These are phyloP conservation scores for Drosophila paranaensis DNA, from an alignment of 2,888 invertebrate species.

Conservation along the genomic window DNA sequence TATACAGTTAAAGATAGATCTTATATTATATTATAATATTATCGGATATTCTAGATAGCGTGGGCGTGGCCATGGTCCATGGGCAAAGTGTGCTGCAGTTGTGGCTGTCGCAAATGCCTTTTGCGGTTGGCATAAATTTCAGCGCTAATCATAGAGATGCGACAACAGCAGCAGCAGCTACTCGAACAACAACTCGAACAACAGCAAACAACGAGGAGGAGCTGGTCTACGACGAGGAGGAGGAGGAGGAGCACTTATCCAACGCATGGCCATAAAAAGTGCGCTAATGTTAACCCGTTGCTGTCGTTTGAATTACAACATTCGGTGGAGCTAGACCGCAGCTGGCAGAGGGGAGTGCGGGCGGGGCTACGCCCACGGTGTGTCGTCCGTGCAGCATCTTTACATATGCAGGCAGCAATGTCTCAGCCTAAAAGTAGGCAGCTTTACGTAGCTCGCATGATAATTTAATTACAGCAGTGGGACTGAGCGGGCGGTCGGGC, in stretches of 20 bases:
- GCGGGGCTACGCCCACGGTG: neutral
- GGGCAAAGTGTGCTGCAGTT: conserved; percentile 37
- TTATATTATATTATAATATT: no score
- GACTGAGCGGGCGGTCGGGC: conserved; percentile 12
- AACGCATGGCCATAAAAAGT: conserved; percentile 67
- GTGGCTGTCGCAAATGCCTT: conserved; percentile 54
- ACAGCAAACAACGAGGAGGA: conserved; percentile 28
- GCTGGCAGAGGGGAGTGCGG: neutral
- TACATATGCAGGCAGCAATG: conserved; percentile 48
- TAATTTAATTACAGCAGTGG: conserved; percentile 72
- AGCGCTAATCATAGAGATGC: conserved; percentile 67
- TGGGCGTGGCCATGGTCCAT: conserved; percentile 5
- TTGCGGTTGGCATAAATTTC: conserved; percentile 69
- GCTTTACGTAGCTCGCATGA: conserved; percentile 67
- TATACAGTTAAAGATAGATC: neutral
- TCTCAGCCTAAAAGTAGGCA: conserved; percentile 62
- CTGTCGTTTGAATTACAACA: conserved; percentile 70
- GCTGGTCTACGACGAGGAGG: conserved; percentile 25
- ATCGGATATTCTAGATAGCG: neutral
- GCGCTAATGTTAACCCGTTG: conserved; percentile 77
- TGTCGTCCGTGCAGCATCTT: conserved; percentile 31
- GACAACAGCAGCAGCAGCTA: conserved; percentile 41
- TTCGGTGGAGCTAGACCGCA: conserved; percentile 42
- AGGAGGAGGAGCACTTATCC: conserved; percentile 56
- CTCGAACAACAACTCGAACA: conserved; percentile 9